phyloP scores from a whole-genome alignment of 2,888 invertebrate species.

The Diaperis boleti region DNA sequence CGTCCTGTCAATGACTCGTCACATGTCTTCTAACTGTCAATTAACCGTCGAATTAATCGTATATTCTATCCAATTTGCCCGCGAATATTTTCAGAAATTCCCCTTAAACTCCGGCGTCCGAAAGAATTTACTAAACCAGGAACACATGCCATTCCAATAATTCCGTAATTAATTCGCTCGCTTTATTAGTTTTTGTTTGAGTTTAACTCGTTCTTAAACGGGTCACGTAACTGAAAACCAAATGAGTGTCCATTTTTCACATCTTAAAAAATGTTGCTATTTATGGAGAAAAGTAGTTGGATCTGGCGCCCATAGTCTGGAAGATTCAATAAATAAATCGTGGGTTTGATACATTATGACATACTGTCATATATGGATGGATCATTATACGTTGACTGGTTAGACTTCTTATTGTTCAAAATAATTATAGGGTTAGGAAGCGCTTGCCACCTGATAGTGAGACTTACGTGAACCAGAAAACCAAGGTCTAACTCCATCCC shows the following conservation, averaged over 20 bases:
- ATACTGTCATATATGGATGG: constrained; percentile 27
- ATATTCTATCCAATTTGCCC: constrained; percentile 12
- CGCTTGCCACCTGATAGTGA: constrained; percentile 9
- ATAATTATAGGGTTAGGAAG: constrained; percentile 14
- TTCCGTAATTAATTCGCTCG: constrained; percentile 12
- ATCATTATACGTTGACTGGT: background rate
- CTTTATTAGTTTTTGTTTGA: constrained; percentile 9
- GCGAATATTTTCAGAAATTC: background rate
- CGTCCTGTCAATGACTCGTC: constrained; percentile 33
- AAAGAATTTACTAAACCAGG: constrained; percentile 12
- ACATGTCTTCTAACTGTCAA: constrained; percentile 38
- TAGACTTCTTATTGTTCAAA: constrained; percentile 5
- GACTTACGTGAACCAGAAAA: constrained; percentile 71
- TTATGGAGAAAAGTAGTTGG: constrained; percentile 16
- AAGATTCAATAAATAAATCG: constrained; percentile 21
- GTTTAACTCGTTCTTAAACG: constrained; percentile 14
- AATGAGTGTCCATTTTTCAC: constrained; percentile 10
- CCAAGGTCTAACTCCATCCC: constrained; percentile 70
- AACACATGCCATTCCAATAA: constrained; percentile 20
- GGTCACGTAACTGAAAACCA: constrained; percentile 28
- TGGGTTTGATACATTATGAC: constrained; percentile 33
- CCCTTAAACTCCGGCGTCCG: background rate
- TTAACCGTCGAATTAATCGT: constrained; percentile 25
- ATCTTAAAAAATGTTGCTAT: constrained; percentile 8
- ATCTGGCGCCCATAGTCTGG: constrained; percentile 25